Evolutionary conservation across 92 coral and sea anemone species (phyloP), one percentile per base, ranked within the genome.

Genomic region (Palythoa caribaeorum): DNA sequence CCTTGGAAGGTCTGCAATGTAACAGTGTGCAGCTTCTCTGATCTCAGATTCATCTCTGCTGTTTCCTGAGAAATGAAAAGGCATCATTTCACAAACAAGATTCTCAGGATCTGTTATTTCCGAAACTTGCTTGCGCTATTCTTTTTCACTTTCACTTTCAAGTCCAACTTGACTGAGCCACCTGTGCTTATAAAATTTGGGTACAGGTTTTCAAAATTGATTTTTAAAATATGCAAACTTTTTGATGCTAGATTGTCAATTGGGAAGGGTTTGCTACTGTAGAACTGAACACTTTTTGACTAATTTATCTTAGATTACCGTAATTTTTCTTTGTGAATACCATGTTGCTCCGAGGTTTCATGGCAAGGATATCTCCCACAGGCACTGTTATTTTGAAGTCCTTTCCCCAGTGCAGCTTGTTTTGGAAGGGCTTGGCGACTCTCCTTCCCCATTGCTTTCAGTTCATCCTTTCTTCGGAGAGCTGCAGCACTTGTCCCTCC

Each of bases 321-420:
- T 21, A 53, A 77, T 21, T 57, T 77, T 77, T 50, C 83, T 53
- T 38, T 38, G 28, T 57, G 65, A 20, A 38, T n/a, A 66, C 77
- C 85, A 88, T 5, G 80, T 79, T 35, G 54, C 86, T 1, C 80
- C 91, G 20, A 71, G 63, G 84, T 35, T 57, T 80, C 74, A 55
- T 53, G 8, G 91, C 83, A 28, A 53, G 74, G 54, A 83, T 83
- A 40, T 84, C 80, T 3, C 86, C 92, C 57, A 16, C 5, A 10
- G 92, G 92, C n/a, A 84, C 63, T 5, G 71, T 47, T 21, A 89
- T 77, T 17, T 84, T 84, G 21, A 84, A 77, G 16, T 84, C 86
- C 60, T 89, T 89, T 89, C 13, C 92, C 92, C 72, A 84, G 40
- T 21, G 50, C 77, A 15, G 50, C 70, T 54, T 84, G 79, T 71